phyloP scores from a whole-genome alignment of 2,797 vertebrate genomes.

The Ctenochaetus hawaiiensis region DNA sequence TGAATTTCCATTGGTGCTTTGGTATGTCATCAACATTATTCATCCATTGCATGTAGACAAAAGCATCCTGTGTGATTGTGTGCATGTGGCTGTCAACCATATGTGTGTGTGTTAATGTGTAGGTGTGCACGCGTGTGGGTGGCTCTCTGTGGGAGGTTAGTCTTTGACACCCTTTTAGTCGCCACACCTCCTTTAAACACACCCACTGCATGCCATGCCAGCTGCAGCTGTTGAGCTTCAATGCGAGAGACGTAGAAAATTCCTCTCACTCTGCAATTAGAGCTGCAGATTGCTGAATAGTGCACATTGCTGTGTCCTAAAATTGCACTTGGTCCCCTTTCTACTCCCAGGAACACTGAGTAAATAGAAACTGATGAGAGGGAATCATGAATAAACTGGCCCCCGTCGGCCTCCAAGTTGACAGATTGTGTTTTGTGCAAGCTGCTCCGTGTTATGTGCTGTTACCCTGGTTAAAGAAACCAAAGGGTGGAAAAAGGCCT shows the following conservation, averaged over 20 bases:
- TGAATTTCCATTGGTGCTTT: conserved; percentile 26
- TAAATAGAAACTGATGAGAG: conserved; percentile 78
- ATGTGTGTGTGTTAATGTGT: conserved; percentile 40
- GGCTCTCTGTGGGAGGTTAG: conserved; percentile 69
- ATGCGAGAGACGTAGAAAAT: conserved; percentile 79
- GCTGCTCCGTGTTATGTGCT: conserved; percentile 74
- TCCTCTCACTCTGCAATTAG: conserved; percentile 82
- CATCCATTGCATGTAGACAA: conserved; percentile 19
- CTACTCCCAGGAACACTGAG: conserved; percentile 63
- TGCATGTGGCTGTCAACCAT: neutral
- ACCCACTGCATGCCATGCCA: conserved; percentile 80
- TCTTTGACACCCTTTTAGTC: conserved; percentile 75
- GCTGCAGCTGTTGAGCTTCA: conserved; percentile 83
- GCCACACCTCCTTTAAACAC: conserved; percentile 74
- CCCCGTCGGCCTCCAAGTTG: conserved; percentile 63
- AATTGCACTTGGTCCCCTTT: conserved; percentile 75
- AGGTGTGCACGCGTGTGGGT: conserved; percentile 55
- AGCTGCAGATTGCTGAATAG: conserved; percentile 81
- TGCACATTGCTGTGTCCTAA: conserved; percentile 79
- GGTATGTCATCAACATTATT: conserved; percentile 2
- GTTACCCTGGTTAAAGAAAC: conserved; percentile 70
- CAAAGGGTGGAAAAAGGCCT: conserved; percentile 72
- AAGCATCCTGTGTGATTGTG: conserved; percentile 6
- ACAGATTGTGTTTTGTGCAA: conserved; percentile 79
- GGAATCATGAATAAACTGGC: conserved; percentile 63